Conservation (phyloP, 1,140 invertebrate species). For the Probaryconus sp. region DNA sequence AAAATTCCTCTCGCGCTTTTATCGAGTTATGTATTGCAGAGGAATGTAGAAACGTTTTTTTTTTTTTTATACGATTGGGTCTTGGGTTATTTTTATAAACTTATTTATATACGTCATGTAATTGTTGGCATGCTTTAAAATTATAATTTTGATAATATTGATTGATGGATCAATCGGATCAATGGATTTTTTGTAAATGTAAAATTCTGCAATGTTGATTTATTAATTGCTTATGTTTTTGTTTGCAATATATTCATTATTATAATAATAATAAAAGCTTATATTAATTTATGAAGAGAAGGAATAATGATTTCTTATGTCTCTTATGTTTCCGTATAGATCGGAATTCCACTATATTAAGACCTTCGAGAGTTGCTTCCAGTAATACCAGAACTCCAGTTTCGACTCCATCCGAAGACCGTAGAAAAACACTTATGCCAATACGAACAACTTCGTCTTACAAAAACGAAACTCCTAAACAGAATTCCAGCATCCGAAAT, state of each 20-base stretch:
- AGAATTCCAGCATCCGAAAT: slow-evolving; percentile 1
- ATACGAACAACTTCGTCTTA: neutral
- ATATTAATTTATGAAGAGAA: too few species aligned
- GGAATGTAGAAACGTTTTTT: slow-evolving; percentile 30
- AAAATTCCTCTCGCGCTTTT: slow-evolving; percentile 27
- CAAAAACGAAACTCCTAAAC: slow-evolving; percentile 18
- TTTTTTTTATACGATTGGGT: slow-evolving; percentile 17
- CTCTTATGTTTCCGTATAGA: too few species aligned
- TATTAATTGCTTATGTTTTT: too few species aligned
- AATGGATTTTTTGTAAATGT: too few species aligned
- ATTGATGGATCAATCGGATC: too few species aligned
- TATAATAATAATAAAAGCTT: too few species aligned
- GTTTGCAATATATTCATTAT: too few species aligned
- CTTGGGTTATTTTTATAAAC: slow-evolving; percentile 23
- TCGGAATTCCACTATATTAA: slow-evolving; percentile 2
- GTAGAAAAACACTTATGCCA: slow-evolving; percentile 80
- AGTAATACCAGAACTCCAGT: slow-evolving; percentile 78
- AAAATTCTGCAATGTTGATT: too few species aligned
- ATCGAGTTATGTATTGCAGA: slow-evolving; percentile 11
- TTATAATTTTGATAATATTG: too few species aligned
- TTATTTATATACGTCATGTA: slow-evolving; percentile 31
- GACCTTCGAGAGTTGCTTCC: slow-evolving; percentile 26
- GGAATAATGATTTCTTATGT: too few species aligned
- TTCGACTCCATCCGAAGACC: slow-evolving; percentile 83
- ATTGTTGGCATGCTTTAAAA: neutral